Percentiles rank a stretch among this genome's conserved stretches.
phyloP scores from a whole-genome alignment of 2,888 invertebrate species.

The Oligia latruncula region DNA sequence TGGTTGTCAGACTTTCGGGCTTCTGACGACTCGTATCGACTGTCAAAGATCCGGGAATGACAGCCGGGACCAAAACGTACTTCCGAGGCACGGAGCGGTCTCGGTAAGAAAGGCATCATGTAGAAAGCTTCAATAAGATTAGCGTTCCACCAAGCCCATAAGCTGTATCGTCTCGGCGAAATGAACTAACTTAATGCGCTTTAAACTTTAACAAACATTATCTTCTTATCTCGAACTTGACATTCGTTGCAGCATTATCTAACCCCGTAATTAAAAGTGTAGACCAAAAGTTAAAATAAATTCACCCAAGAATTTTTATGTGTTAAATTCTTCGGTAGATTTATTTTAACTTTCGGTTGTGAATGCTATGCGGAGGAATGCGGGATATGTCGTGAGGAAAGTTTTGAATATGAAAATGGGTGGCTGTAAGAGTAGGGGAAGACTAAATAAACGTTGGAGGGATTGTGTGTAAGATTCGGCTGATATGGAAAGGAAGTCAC shows the following conservation, averaged over 20 bases:
- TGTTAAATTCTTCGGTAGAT: background rate
- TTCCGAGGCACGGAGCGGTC: too few species aligned
- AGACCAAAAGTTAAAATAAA: background rate
- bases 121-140: slow-evolving; percentile 2
- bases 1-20: too few species aligned
- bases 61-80: too few species aligned
- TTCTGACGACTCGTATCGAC: too few species aligned
- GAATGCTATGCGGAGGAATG: background rate
- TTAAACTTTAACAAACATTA: slow-evolving; percentile 25
- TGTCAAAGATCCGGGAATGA: too few species aligned
- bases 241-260: background rate
- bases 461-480: background rate
- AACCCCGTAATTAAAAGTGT: background rate
- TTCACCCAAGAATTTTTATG: background rate
- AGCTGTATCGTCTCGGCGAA: background rate
- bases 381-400: background rate
- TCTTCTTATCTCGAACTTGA: slow-evolving; percentile 23
- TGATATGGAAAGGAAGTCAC: background rate
- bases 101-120: background rate
- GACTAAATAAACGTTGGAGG: background rate
- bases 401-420: background rate
- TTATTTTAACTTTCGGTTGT: background rate
- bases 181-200: slow-evolving; percentile 18
- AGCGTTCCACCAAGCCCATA: slow-evolving; percentile 15
- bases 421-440: background rate